phyloP scores from a whole-genome alignment of 2,797 vertebrate species.

The Tolypeutes matacus region DNA sequence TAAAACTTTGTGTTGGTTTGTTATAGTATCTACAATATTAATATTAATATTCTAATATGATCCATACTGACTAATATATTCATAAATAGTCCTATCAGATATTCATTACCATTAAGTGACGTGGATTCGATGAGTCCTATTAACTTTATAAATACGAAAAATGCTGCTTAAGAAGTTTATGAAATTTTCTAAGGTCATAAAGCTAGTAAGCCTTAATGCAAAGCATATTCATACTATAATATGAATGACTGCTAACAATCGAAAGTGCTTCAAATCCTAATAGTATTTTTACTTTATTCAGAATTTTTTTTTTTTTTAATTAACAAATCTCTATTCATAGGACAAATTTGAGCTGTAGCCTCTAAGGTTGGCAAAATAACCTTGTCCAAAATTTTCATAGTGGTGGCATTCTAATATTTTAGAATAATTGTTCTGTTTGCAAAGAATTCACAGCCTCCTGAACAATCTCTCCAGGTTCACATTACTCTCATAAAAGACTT shows the following conservation, averaged over 20 bases:
- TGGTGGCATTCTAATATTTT: rapidly evolving
- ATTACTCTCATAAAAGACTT: not conserved
- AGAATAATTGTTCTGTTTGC: not conserved
- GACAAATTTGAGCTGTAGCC: not conserved
- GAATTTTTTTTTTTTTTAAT: not conserved
- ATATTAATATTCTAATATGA: too few relatives aligned
- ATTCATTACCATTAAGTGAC: rapidly evolving
- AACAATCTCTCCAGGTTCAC: rapidly evolving
- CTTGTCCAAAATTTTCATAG: too few relatives aligned
- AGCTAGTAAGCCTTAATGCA: rapidly evolving
- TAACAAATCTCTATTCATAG: not conserved
- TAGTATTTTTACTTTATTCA: not conserved
- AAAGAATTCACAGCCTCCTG: not conserved
- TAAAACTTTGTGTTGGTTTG: not conserved
- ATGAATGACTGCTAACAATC: rapidly evolving
- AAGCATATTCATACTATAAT: not conserved
- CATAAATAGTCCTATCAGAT: not conserved
- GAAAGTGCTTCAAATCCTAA: not conserved
- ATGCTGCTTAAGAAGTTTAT: not conserved
- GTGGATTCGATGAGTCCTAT: rapidly evolving
- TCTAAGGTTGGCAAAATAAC: too few relatives aligned
- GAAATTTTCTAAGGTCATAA: not conserved
- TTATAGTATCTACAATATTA: not conserved
- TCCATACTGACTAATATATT: not conserved
- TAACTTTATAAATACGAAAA: not conserved